phyloP scores from a whole-genome alignment of 2,888 invertebrate species.

The Cephus rjabovi region DNA sequence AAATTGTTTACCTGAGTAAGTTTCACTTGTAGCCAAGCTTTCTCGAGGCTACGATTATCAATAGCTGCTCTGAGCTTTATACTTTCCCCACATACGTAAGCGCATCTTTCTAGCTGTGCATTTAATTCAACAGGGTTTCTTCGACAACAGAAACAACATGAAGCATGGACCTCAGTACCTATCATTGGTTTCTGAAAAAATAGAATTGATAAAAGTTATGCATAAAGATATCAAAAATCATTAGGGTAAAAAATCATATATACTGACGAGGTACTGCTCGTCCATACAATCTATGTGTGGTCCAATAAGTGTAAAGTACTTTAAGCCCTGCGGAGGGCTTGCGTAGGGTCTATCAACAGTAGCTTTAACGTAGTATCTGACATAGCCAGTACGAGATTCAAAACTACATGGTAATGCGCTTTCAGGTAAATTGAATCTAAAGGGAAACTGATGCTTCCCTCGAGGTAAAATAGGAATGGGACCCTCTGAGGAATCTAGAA shows the following conservation, averaged over 20 bases:
- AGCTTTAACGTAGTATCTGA: conserved; percentile 79
- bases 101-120: conserved; percentile 77
- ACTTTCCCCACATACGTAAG: conserved; percentile 81
- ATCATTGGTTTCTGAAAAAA: conserved; percentile 73
- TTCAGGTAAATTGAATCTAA: conserved; percentile 78
- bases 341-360: conserved; percentile 83
- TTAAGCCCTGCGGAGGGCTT: conserved; percentile 82
- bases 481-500: conserved; percentile 70
- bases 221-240: neutral
- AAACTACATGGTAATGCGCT: conserved; percentile 81
- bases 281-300: conserved; percentile 86
- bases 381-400: conserved; percentile 79
- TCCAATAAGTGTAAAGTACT: conserved; percentile 83
- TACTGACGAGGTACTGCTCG: conserved; percentile 76
- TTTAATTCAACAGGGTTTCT: conserved; percentile 76
- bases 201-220: neutral
- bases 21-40: conserved; percentile 71
- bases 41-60: conserved; percentile 76
- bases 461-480: conserved; percentile 77
- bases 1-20: conserved; percentile 69
- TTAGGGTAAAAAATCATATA: neutral
- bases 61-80: conserved; percentile 77
- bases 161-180: conserved; percentile 73
- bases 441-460: conserved; percentile 78
- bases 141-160: conserved; percentile 80